phyloP scores from a whole-genome alignment of 2,888 invertebrate species.

The Stegophylla sp. region DNA sequence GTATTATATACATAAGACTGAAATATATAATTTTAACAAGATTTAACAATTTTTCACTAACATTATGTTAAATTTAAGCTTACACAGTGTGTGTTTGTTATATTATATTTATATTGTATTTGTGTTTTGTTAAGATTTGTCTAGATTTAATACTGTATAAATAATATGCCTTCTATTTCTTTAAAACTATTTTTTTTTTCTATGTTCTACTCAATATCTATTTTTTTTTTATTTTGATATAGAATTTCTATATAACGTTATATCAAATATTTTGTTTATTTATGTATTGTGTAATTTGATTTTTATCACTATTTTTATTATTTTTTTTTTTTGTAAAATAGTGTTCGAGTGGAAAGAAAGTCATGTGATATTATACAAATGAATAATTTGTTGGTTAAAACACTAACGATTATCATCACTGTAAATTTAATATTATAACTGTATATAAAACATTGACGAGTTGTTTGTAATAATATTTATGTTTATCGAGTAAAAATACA shows the following conservation, averaged over 20 bases:
- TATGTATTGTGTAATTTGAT: constrained; percentile 20
- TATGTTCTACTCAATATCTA: not conserved
- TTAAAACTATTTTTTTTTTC: constrained; percentile 7
- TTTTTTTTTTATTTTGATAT: constrained; percentile 18
- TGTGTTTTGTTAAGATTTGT: constrained; percentile 17
- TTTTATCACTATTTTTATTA: constrained; percentile 42
- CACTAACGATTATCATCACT: constrained; percentile 22
- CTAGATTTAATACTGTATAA: constrained; percentile 2
- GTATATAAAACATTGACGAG: constrained; percentile 16
- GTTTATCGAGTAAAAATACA: constrained; percentile 24
- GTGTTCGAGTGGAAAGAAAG: constrained; percentile 46
- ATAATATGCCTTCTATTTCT: constrained; percentile 46
- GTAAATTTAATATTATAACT: constrained; percentile 41
- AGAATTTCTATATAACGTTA: not conserved
- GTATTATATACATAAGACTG: constrained; percentile 45
- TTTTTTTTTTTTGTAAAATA: not conserved
- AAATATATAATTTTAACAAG: constrained; percentile 27
- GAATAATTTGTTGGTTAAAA: constrained; percentile 32
- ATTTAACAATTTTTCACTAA: constrained; percentile 37
- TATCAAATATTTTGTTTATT: constrained; percentile 16
- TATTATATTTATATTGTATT: constrained; percentile 1
- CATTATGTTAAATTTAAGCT: constrained; percentile 24
- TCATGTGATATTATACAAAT: constrained; percentile 53
- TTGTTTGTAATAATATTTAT: constrained; percentile 13
- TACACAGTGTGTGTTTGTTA: not conserved